Evolutionary conservation across 2,888 invertebrate genomes (phyloP), one percentile per base, ranked within the genome.

Genomic region (Agrochola litura): DNA sequence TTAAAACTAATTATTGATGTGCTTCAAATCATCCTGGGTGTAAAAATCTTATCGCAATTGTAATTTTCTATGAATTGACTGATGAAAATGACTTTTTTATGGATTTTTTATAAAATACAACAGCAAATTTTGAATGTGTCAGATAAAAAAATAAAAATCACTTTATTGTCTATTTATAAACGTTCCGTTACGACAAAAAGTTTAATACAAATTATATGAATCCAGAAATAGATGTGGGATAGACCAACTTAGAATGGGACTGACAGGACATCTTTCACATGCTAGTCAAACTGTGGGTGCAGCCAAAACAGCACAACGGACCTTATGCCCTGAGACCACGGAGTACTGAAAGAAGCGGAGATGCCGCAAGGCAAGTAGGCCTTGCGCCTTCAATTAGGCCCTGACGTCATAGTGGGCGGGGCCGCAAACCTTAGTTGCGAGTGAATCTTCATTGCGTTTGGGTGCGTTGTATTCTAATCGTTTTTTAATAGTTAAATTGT

Each of bases 131-230:
- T 0, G 22, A 58, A 14, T 54, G 49, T 64, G 70, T 73, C 66
- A 83, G 52, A 52, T 10, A 22, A 54, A 64, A 63, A 71, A 72
- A 46, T 19, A 63, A 84, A 71, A 84, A 64, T 6, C 6, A 14
- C 0, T 5, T 16, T 49, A n/a, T 76, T 81, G 76, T 81, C 49
- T 82, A 63, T 82, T 64, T 22, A 19, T 19, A 1, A 9, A 70
- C 56, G 73, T 83, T 83, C 43, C 67, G 30, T 71, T 68, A 6
- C n/a, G 10, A 10, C 4, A 0, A 56, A 68, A 67, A 56, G 10
- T 37, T 1, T 22, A 37, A 0, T 14, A 54, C 16, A n/a, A 68
- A n/a, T 19, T 46, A 37, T 2, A 22, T 37, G 4, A 52, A 52
- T 49, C 12, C 22, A n/a, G 16, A 54, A 68, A 54, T n/a, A 68